A percentile compares a stretch with the other conserved stretches of the same genome.
Evolutionary conservation across 2,113 vertebrate species (phyloP).

Genomic region (Atherinomorus stipes): DNA sequence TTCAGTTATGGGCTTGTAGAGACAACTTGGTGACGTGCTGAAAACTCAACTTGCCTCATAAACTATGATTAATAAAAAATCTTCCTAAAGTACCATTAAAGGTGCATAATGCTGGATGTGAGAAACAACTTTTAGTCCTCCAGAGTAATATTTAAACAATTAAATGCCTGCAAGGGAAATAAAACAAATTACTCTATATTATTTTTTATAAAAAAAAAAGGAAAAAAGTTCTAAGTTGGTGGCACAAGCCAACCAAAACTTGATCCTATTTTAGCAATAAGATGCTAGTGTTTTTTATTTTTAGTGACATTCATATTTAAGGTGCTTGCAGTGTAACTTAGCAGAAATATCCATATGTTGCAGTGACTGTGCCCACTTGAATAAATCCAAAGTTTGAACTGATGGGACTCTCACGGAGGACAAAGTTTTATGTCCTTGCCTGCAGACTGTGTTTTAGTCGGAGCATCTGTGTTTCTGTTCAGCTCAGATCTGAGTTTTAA

Average conservation of each 20-base stretch:
- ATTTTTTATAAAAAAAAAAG: neutral
- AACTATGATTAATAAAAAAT: neutral
- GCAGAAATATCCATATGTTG: neutral
- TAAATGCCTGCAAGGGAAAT: neutral
- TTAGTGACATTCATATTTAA: neutral
- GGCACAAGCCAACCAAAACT: neutral
- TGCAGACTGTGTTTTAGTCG: neutral
- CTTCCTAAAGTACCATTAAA: neutral
- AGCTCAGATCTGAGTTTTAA: constrained; percentile 7
- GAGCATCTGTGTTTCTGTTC: neutral
- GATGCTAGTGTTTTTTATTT: no score
- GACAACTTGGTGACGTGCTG: no score
- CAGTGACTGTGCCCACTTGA: neutral
- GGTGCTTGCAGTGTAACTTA: neutral
- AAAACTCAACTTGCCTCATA: neutral
- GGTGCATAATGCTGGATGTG: neutral
- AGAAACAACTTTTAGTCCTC: neutral
- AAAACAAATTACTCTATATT: constrained; percentile 3
- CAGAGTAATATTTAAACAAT: neutral
- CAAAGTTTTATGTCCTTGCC: neutral
- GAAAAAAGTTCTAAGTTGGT: neutral
- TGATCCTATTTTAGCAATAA: neutral
- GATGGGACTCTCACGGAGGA: neutral
- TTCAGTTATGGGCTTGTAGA: neutral
- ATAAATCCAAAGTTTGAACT: neutral